These are phyloP conservation scores for Phylloscopus trochiloides DNA, from an alignment of 2,113 vertebrate genomes.

Conservation along the genomic window DNA sequence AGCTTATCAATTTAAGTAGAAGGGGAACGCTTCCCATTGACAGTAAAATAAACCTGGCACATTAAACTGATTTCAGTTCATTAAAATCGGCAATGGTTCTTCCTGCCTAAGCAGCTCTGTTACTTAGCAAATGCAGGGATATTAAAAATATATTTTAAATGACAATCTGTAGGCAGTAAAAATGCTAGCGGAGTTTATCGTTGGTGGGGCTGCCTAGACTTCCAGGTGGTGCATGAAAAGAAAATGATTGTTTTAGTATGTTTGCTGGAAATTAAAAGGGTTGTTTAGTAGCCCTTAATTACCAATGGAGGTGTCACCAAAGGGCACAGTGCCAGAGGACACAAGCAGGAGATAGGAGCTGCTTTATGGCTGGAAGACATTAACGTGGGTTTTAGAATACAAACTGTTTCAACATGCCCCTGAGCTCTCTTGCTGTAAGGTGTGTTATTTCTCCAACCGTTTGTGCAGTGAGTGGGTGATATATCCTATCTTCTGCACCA, in stretches of 20 bases:
- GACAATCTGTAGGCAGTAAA: background rate
- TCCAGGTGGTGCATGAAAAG: conserved; percentile 60
- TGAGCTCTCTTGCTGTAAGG: background rate
- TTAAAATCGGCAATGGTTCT: background rate
- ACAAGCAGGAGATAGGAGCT: conserved; percentile 26
- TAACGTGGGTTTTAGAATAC: background rate
- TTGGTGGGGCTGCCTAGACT: conserved; percentile 18
- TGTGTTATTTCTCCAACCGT: background rate
- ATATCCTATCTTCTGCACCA: background rate
- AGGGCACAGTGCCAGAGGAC: conserved; percentile 61
- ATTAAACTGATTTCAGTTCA: conserved; percentile 12
- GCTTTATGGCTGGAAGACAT: conserved; percentile 40
- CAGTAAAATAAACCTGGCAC: conserved; percentile 2
- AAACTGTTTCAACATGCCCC: background rate
- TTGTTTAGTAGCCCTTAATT: conserved; percentile 72
- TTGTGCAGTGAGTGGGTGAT: background rate
- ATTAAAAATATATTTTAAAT: conserved; percentile 46
- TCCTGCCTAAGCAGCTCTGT: background rate
- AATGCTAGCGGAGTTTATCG: background rate
- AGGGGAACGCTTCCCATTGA: background rate
- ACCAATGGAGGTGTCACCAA: conserved; percentile 57
- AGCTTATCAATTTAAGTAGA: background rate
- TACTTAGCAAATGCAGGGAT: background rate
- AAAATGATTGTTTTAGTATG: conserved; percentile 63
- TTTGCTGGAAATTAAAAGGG: conserved; percentile 75